Evolutionary conservation across 92 coral and sea anemone species (phyloP).

Genomic region (Umimayanthus chanpuru): DNA sequence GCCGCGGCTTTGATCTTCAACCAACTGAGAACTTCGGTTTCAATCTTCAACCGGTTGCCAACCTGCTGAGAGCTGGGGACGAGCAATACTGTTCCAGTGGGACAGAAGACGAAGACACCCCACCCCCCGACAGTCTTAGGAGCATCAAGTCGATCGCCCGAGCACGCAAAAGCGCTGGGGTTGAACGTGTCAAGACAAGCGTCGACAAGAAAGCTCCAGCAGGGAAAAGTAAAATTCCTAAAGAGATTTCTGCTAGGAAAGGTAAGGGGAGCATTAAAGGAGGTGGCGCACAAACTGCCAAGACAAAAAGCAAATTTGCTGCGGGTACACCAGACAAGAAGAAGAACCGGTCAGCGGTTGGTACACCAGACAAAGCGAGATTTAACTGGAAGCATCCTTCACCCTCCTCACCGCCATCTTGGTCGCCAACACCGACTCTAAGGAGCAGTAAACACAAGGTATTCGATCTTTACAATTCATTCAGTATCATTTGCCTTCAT

Average conservation of each 20-base stretch:
- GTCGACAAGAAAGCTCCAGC: conserved; percentile 44
- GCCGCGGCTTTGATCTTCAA: conserved; percentile 60
- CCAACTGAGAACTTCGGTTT: conserved; percentile 67
- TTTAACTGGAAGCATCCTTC: conserved; percentile 75
- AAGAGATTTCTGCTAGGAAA: conserved; percentile 26
- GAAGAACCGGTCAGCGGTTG: background rate
- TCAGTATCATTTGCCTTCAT: background rate
- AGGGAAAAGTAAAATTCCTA: conserved; percentile 54
- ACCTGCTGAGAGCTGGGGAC: conserved; percentile 20
- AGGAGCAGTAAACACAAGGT: conserved; percentile 79
- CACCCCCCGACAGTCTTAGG: conserved; percentile 92
- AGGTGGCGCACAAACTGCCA: background rate
- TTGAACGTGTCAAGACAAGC: conserved; percentile 45
- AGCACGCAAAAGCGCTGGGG: conserved; percentile 70
- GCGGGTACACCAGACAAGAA: conserved; percentile 34
- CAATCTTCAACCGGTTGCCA: conserved; percentile 56
- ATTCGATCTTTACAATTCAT: background rate
- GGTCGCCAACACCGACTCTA: conserved; percentile 83
- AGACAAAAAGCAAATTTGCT: background rate
- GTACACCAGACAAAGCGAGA: conserved; percentile 44
- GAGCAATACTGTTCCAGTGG: conserved; percentile 42
- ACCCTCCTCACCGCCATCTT: conserved; percentile 82
- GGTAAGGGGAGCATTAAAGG: conserved; percentile 36
- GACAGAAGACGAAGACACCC: conserved; percentile 85
- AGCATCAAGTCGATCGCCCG: conserved; percentile 86